Evolutionary conservation across 92 coral and sea anemone genomes (phyloP), one percentile per base, ranked within the genome.

Genomic region (Nematostella vectensis): DNA sequence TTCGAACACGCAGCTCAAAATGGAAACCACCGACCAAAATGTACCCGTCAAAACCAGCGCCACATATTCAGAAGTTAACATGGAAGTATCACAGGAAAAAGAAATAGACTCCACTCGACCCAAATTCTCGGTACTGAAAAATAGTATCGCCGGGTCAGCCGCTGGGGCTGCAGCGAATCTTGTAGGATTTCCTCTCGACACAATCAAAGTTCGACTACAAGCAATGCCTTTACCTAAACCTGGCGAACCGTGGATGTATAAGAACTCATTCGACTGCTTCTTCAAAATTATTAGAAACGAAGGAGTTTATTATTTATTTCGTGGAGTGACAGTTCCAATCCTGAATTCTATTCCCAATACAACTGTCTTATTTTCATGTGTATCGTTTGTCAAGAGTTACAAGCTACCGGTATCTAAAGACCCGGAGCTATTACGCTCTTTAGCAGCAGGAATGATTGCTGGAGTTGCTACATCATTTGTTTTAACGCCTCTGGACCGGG

Each of bases 171-270:
- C 51, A 6, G 51, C 51, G 4, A 45, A 45, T 45, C 4, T 45
- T 6, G 51, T 45, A 9, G 51, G 51, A 4, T 45, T 45, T 19
- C 51, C 51, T 4, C 23, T 45, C 4, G 51, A 45, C 18, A 45
- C 51, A 4, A 45, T 45, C 12, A 45, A 45, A 19, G 51, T 45
- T 17, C 51, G 51, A 6, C 51, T 45, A 45, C 51, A 45, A 45
- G 23, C 51, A 19, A 45, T 45, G 51, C 51, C 51, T 8, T 11
- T 45, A 9, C 51, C 51, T 4, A 11, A 10, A 19, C 51, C 51
- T 22, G 51, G 51, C 23, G 51, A 45, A 45, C 51, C 51, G 23
- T 45, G 51, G 51, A 6, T 45, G 51, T 45, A 45, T 22, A 45
- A 45, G 21, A 45, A 45, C 21, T 11, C 18, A 9, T 17, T 45